Base-by-base conservation (phyloP, 2,888 invertebrate genomes). In the Troides oblongomaculatus region DNA sequence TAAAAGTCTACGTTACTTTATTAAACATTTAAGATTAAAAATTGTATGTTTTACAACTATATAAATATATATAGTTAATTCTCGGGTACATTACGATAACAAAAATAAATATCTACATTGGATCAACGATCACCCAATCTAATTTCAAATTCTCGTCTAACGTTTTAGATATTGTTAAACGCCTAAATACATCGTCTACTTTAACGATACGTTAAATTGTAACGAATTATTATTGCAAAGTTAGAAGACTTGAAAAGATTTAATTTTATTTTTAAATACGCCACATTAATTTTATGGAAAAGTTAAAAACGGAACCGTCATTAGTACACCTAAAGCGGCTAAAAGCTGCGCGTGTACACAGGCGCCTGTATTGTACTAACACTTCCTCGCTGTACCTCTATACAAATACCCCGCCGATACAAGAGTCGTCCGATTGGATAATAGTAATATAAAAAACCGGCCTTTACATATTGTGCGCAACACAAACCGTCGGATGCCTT, bases 21-120 rank as follows among this genome's bases (percentile, higher is more conserved):
- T 72, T 75, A 73, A 79, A 76, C 76, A 78, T 77, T 74, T 81
- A 83, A 77, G 76, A 78, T 81, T 82, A 17, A 81, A 81, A 82
- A 82, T 80, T 79, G 83, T 84, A 84, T 82, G 78, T 79, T 65
- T 75, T 79, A 78, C 78, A 80, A 77, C 82, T 83, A 79, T 84
- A 87, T 88, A 89, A 87, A 89, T 88, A 89, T 88, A 89, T 88
- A 89, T 88, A 87, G 83, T 83, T 84, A 89, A 89, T 90, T 89
- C 79, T 89, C 79, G 90, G 88, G 81, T 86, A 90, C 87, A 90
- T 89, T 88, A 90, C 83, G 84, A 89, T 90, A 91, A 92, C 92
- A 92, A 91, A 92, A 92, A 92, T 92, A 92, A 92, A 92, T 91
- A 92, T 92, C 91, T 92, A 92, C 90, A 92, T 88, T 86, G 89